A percentile compares a stretch with the other conserved stretches of the same genome.
Evolutionary conservation across 30 jellyfish, hydroid and myxozoan genomes (phyloP).

Genomic region (Rhopilema esculentum): DNA sequence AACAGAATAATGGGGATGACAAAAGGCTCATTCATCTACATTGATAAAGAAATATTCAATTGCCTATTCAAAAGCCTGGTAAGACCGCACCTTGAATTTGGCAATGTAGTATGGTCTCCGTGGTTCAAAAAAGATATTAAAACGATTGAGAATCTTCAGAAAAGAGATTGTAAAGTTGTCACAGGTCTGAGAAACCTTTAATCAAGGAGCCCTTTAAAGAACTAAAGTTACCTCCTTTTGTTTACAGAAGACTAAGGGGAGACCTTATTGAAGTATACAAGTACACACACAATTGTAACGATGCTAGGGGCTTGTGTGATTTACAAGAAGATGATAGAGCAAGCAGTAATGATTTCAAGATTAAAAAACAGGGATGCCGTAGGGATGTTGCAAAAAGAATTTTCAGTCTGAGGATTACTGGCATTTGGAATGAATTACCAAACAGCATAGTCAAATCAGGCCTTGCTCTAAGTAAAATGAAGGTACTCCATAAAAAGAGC

Average conservation of each 20-base stretch:
- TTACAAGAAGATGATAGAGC: slow-evolving; percentile 34
- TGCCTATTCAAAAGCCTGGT: slow-evolving; percentile 55
- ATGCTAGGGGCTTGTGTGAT: slow-evolving; percentile 21
- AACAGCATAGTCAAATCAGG: no score
- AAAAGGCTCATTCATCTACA: slow-evolving; percentile 26
- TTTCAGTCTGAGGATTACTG: slow-evolving; percentile 44
- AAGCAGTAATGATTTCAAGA: slow-evolving; percentile 9
- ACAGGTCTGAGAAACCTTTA: slow-evolving; percentile 32
- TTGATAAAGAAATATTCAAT: slow-evolving; percentile 44
- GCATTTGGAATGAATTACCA: slow-evolving; percentile 22
- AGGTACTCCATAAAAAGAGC: no score
- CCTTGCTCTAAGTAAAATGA: no score
- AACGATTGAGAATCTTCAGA: slow-evolving; percentile 14
- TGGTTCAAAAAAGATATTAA: slow-evolving; percentile 46
- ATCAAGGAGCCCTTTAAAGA: slow-evolving; percentile 23
- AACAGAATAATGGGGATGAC: slow-evolving; percentile 27
- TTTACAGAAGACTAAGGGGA: slow-evolving; percentile 8
- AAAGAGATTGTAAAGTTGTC: slow-evolving; percentile 50
- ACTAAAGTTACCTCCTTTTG: slow-evolving; percentile 15
- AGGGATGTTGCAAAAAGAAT: slow-evolving; percentile 35
- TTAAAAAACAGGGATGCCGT: slow-evolving; percentile 42
- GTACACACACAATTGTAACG: slow-evolving; percentile 39
- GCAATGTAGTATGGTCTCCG: slow-evolving; percentile 55
- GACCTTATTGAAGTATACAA: slow-evolving; percentile 16
- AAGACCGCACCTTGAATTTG: slow-evolving; percentile 50